phyloP scores from a whole-genome alignment of 2,888 invertebrate genomes.

The Acleris literana region DNA sequence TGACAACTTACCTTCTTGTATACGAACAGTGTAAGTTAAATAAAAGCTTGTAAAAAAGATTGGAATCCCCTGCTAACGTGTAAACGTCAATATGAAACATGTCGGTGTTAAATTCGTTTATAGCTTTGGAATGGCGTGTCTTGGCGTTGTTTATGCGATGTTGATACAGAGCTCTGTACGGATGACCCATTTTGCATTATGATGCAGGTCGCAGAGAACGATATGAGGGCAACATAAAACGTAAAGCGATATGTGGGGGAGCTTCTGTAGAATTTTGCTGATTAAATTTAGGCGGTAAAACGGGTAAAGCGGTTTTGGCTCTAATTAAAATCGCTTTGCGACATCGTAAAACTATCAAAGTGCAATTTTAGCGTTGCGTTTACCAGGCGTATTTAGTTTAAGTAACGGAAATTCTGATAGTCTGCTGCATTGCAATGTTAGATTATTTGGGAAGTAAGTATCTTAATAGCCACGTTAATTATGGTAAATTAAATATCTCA shows the following conservation, averaged over 20 bases:
- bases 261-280: background rate
- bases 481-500: too few relatives aligned
- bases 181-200: slow-evolving; percentile 19
- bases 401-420: too few relatives aligned
- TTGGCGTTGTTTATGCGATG: background rate
- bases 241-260: background rate
- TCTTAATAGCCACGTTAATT: too few relatives aligned
- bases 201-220: slow-evolving; percentile 14
- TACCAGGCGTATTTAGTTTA: too few relatives aligned
- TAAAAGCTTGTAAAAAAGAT: too few relatives aligned
- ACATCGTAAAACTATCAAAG: background rate
- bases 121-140: slow-evolving; percentile 1
- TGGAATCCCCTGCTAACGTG: too few relatives aligned
- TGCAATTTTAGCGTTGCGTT: too few relatives aligned
- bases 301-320: background rate
- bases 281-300: slow-evolving; percentile 14
- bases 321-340: background rate
- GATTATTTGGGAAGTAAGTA: too few relatives aligned
- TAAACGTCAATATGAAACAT: too few relatives aligned
- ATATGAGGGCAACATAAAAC: slow-evolving; percentile 10
- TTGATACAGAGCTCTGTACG: slow-evolving; percentile 16
- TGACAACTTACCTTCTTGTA: background rate
- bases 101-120: background rate
- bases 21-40: too few relatives aligned
- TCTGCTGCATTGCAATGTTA: too few relatives aligned